Base-by-base conservation (phyloP, 2,888 invertebrate species). In the Sthenelais limicola region DNA sequence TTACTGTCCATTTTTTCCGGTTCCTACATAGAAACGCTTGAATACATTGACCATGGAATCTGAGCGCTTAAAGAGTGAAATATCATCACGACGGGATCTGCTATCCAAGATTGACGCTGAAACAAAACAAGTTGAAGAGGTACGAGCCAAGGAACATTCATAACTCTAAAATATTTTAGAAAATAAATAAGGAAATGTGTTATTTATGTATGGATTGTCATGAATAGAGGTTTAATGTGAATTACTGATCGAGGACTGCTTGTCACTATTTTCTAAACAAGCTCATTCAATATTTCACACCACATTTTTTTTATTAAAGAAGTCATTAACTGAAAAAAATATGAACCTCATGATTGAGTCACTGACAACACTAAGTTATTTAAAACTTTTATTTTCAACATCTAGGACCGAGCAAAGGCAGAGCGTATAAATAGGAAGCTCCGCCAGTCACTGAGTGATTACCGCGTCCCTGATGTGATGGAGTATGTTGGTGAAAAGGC, bases 1-100 rank as follows among this genome's bases (percentile, higher is more conserved):
- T 15, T 15, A 9, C 7, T 15, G 24, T 9, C 7, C 15, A 15
- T 30, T 15, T 62, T 30, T 32, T 49, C 68, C 71, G 54, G 26
- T 72, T 5, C n/a, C n/a, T n/a, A n/a, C n/a, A n/a, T n/a, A 88
- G 88, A 87, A 88, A 83, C 87, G 86, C 71, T 81, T 88, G 7
- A 79, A 82, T 58, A 83, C 82, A 32, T 71, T 86, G 30, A 86
- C 84, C 12, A 79, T 83, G 80, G 87, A 88, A 75, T 85, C 87
- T 5, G 85, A 85, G 66, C 75, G 84, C 54, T 77, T 88, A 67
- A 81, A 86, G 68, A 78, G 82, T 52, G 88, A 88, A 73, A 87
- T 87, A 33, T 73, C 80, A 26, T 80, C 83, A 1, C 78, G 87
- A 67, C 82, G 84, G 74, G 87, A 88, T 21, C 77, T 88, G 18